Conservation (phyloP, 2,888 invertebrate species). For the Dendrolimus pini region DNA sequence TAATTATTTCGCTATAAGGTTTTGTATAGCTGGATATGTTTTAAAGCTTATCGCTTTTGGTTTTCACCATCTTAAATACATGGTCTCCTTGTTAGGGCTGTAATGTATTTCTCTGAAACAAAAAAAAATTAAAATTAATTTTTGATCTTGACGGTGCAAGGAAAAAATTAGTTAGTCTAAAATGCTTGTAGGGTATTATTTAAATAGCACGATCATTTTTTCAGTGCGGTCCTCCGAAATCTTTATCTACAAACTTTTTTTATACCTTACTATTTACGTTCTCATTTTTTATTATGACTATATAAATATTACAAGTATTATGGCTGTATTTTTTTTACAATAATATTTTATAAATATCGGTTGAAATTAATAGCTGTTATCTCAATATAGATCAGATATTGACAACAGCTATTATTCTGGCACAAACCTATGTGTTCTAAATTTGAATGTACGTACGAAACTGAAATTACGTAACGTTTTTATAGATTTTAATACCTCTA, state of each 20-base stretch:
- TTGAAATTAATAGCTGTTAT: slow-evolving; percentile 2
- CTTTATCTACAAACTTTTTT: neutral
- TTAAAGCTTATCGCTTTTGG: slow-evolving; percentile 18
- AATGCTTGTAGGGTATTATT: slow-evolving; percentile 52
- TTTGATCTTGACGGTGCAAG: slow-evolving; percentile 6
- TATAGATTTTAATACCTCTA: no score
- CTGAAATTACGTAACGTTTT: no score
- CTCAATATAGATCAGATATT: slow-evolving; percentile 5
- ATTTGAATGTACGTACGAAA: no score
- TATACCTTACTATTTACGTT: no score
- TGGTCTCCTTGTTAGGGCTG: slow-evolving; percentile 63
- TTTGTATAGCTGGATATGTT: slow-evolving; percentile 20
- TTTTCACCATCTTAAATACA: slow-evolving; percentile 57
- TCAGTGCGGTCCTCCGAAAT: slow-evolving; percentile 36
- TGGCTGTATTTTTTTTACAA: slow-evolving; percentile 1
- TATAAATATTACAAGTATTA: neutral
- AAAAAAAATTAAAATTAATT: slow-evolving; percentile 16
- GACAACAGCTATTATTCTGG: slow-evolving; percentile 4
- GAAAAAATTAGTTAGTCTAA: slow-evolving; percentile 8
- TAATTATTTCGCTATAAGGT: slow-evolving; percentile 28
- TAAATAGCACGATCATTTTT: slow-evolving; percentile 42
- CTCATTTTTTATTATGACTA: slow-evolving; percentile 5
- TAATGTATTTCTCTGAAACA: slow-evolving; percentile 70
- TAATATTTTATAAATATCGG: neutral
- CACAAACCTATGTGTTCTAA: no score